A percentile compares a stretch with the other conserved stretches of the same genome.
Conservation (phyloP, 2,797 vertebrate genomes). For the Rhyacichthys aspro region DNA sequence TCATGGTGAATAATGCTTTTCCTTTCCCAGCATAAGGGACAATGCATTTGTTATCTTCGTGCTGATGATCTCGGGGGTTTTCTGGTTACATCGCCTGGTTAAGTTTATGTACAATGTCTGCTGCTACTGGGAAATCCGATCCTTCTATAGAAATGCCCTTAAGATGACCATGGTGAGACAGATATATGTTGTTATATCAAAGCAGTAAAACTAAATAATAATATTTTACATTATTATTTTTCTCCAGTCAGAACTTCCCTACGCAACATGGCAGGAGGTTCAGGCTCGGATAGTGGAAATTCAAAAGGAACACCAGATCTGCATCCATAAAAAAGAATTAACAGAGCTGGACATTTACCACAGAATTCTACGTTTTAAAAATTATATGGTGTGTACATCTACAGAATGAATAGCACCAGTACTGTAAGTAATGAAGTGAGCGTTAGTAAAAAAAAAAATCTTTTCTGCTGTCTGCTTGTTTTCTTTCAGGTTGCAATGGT, state of each 20-base stretch:
- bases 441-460: neutral
- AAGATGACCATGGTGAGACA: conserved; percentile 93
- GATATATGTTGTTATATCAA: neutral
- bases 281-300: conserved; percentile 97
- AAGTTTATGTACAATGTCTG: conserved; percentile 99
- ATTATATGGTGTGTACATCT: conserved; percentile 90
- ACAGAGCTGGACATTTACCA: conserved; percentile 96
- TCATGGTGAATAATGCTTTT: conserved; percentile 17
- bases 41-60: conserved; percentile 94
- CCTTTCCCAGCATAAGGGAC: conserved; percentile 85
- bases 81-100: conserved; percentile 95
- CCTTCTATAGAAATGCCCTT: conserved; percentile 94
- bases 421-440: neutral
- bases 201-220: no score
- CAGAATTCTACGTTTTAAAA: conserved; percentile 97
- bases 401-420: neutral
- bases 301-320: conserved; percentile 99
- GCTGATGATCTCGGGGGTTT: conserved; percentile 92
- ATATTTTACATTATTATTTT: neutral
- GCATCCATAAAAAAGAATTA: conserved; percentile 97
- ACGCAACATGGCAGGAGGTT: conserved; percentile 98
- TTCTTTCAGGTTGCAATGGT: conserved; percentile 87
- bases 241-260: conserved; percentile 87
- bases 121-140: conserved; percentile 98
- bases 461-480: conserved; percentile 13